Conservation (phyloP, 2,888 invertebrate genomes). For the Aethes cnicana region DNA sequence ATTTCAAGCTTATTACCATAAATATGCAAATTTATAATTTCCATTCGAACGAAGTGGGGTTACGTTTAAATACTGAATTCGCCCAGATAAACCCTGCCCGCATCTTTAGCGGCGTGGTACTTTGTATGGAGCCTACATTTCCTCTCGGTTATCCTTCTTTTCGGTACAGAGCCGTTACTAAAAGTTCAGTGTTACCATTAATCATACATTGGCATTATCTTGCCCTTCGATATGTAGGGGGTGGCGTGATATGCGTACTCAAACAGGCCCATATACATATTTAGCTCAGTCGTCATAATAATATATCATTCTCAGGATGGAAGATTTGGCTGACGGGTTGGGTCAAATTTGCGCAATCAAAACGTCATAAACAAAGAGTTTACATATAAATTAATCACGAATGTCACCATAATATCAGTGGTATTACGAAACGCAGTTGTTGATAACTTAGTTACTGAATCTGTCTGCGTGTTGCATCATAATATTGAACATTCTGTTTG, state of each 20-base stretch:
- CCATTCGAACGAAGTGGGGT: constrained; percentile 11
- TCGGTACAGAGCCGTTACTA: constrained; percentile 45
- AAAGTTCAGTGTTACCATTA: constrained; percentile 61
- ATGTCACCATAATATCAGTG: neutral
- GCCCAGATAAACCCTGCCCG: constrained; percentile 42
- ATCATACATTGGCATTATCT: constrained; percentile 67
- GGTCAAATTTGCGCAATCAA: neutral
- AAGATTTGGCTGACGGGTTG: constrained; percentile 10
- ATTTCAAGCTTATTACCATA: neutral
- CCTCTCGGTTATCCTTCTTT: constrained; percentile 50
- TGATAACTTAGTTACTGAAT: too few species aligned
- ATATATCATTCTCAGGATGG: constrained; percentile 32
- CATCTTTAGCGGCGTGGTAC: constrained; percentile 47
- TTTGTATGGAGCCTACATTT: constrained; percentile 60
- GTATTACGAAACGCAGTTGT: too few species aligned
- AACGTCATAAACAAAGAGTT: too few species aligned
- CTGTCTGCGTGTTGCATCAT: too few species aligned
- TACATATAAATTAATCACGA: neutral
- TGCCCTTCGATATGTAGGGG: constrained; percentile 45
- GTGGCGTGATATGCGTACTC: constrained; percentile 43
- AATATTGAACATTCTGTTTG: too few species aligned
- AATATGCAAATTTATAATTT: constrained; percentile 18
- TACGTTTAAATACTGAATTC: constrained; percentile 24
- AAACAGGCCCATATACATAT: constrained; percentile 45
- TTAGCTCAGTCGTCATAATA: constrained; percentile 33